A percentile compares a stretch with the other conserved stretches of the same genome.
These are phyloP conservation scores for Alexandromys fortis DNA, from an alignment of 2,113 vertebrate genomes.

Conservation along the genomic window DNA sequence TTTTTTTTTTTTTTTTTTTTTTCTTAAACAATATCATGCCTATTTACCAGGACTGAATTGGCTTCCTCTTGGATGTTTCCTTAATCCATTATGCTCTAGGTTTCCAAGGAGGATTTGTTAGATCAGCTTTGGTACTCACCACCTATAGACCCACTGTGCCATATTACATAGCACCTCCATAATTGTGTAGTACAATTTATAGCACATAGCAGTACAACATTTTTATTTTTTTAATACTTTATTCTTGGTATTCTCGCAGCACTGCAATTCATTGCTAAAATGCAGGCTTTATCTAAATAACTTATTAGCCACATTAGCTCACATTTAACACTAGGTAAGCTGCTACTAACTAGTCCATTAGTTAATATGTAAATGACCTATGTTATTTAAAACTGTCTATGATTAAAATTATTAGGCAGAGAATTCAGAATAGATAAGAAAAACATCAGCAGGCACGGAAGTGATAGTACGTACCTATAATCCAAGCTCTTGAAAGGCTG, in stretches of 20 bases:
- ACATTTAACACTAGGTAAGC: not conserved
- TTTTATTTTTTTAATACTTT: not conserved
- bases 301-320: not conserved
- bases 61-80: not conserved
- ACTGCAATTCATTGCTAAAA: not conserved
- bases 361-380: not conserved
- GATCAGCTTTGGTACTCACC: rapidly evolving
- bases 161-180: not conserved
- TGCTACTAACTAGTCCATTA: not conserved
- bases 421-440: not conserved
- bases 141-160: not conserved
- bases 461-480: not conserved
- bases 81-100: not conserved
- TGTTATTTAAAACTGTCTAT: not conserved
- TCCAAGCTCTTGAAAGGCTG: not conserved
- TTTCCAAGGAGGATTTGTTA: not conserved
- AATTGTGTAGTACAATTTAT: not conserved
- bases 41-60: not conserved
- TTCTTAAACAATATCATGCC: not conserved
- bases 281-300: not conserved
- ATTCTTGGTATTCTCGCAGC: not conserved
- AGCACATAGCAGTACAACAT: not conserved
- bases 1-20: not conserved
- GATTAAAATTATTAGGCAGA: not conserved
- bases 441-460: not conserved